A percentile compares a stretch with the other conserved stretches of the same genome.
Conservation (phyloP, 2,888 invertebrate species). For the Tigriopus californicus region DNA sequence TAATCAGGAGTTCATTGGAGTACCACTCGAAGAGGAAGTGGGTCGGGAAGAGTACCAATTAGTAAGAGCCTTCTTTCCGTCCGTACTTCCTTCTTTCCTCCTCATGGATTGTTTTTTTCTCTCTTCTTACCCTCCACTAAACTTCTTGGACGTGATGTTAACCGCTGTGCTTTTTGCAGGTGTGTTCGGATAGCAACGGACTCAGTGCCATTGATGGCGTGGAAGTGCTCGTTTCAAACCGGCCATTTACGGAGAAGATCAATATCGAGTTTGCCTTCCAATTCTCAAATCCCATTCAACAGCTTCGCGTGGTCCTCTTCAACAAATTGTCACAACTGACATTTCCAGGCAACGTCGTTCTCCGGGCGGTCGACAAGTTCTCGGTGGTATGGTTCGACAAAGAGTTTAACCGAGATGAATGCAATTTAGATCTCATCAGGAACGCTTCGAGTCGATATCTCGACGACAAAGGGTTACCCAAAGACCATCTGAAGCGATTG, state of each 20-base stretch:
- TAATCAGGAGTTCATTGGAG: slow-evolving; percentile 72
- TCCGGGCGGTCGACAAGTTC: too few species aligned
- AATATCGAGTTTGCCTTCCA: slow-evolving; percentile 60
- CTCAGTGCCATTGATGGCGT: slow-evolving; percentile 57
- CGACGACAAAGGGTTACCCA: not conserved
- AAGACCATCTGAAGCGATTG: slow-evolving; percentile 31
- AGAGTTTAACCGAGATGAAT: too few species aligned
- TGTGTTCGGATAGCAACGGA: slow-evolving; percentile 52
- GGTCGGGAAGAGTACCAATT: slow-evolving; percentile 58
- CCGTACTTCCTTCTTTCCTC: not conserved
- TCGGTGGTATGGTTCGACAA: too few species aligned
- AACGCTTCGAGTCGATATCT: not conserved
- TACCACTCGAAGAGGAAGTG: slow-evolving; percentile 50
- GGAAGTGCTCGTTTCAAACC: slow-evolving; percentile 49
- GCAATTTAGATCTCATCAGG: too few species aligned
- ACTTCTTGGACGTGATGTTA: too few species aligned
- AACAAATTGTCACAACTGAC: too few species aligned
- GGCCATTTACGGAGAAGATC: slow-evolving; percentile 33
- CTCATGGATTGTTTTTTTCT: not conserved
- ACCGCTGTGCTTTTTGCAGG: slow-evolving; percentile 30
- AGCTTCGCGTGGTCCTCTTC: too few species aligned
- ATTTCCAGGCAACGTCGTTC: too few species aligned
- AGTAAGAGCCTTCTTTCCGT: slow-evolving; percentile 15
- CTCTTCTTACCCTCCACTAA: not conserved
- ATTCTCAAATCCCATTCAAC: slow-evolving; percentile 29